Base-by-base conservation (phyloP, 2,797 vertebrate genomes). In the Arrhamphus sclerolepis region DNA sequence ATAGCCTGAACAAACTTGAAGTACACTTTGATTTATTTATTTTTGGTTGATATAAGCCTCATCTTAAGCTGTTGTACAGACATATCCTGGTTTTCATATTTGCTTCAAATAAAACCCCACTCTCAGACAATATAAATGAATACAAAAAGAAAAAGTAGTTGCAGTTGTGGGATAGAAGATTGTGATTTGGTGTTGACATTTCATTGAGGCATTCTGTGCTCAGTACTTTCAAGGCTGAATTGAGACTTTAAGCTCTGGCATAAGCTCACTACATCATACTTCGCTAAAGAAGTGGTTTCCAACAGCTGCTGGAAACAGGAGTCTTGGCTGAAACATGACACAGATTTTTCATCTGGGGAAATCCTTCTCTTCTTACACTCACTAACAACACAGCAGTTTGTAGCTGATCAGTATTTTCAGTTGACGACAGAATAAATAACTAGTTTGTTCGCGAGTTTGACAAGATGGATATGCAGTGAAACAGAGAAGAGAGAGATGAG, bases 281-380 rank as follows among this genome's bases (percentile, higher is more conserved):
- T 17, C 42, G 59, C 29, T 1, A 50, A 18, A 49, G 16, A 67
- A 29, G 11, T 42, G 26, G 9, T 48, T 67, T 56, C 49, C 46
- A 48, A 19, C 39, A 65, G 57, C 48, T 58, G 68, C 34, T 66
- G 34, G 29, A 47, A 68, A 76, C 58, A 40, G 58, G 11, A 62
- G 26, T 56, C 34, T 61, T 34, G 39, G 21, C 48, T 56, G 40
- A 71, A 58, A 73, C 10, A 8, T 42, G 53, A 64, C 14, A 51
- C 38, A 17, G 11, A 67, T 55, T 60, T 13, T 52, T 21, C 18
- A 54, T 47, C 21, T 62, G 14, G 49, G 62, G 39, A 56, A 72
- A 51, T 41, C 0, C 2, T 49, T 65, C 56, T 59, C n/a, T 55
- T 26, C 60, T 71, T 55, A 2, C 31, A 10, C n/a, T 17, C 13